These are phyloP conservation scores for Agrochola circellaris DNA, from an alignment of 2,888 invertebrate species.

Conservation along the genomic window DNA sequence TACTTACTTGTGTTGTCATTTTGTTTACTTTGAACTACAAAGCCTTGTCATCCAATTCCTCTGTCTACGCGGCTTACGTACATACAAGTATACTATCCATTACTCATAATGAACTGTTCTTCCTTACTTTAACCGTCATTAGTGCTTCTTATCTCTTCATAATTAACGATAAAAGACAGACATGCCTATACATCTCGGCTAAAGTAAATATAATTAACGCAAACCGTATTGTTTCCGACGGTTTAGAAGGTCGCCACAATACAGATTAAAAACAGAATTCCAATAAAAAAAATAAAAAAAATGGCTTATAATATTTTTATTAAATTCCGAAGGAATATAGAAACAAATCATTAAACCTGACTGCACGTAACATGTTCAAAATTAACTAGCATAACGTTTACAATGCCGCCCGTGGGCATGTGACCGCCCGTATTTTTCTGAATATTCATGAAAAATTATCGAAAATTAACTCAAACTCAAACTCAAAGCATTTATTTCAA, in stretches of 20 bases:
- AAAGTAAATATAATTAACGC: constrained; percentile 50
- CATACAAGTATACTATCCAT: constrained; percentile 15
- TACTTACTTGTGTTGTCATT: not conserved
- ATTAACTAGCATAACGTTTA: no score
- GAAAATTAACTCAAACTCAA: no score
- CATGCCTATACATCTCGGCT: constrained; percentile 13
- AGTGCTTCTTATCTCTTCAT: constrained; percentile 29
- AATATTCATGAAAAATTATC: no score
- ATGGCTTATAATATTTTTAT: no score
- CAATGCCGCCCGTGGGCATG: no score
- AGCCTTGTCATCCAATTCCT: not conserved
- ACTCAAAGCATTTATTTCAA: no score
- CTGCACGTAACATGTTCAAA: no score
- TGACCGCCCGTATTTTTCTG: no score
- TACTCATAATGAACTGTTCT: constrained; percentile 24
- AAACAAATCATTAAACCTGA: no score
- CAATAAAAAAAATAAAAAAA: no score
- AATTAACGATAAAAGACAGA: constrained; percentile 43
- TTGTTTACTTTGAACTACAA: constrained; percentile 13
- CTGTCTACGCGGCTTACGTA: not conserved
- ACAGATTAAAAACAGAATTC: not conserved
- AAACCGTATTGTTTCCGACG: constrained; percentile 42
- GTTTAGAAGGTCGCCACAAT: constrained; percentile 4
- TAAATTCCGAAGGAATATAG: no score
- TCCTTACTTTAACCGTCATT: constrained; percentile 33